Evolutionary conservation across 2,113 vertebrate genomes (phyloP).

Genomic region (Myanophis thanlyinensis): DNA sequence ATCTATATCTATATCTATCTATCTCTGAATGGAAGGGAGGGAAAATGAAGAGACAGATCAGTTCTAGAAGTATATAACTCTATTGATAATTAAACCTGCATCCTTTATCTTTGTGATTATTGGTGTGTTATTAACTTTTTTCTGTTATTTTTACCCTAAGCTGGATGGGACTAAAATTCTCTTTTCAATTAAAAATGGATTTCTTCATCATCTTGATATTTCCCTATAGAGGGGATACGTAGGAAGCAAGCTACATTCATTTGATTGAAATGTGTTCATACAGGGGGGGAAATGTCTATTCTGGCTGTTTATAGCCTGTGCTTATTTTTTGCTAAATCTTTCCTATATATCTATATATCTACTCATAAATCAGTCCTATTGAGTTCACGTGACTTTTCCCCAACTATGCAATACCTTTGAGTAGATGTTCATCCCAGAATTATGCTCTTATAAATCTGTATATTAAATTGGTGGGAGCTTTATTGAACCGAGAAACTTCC

Average conservation of each 20-base stretch:
- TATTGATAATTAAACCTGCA: neutral
- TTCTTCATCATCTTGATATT: constrained; percentile 43
- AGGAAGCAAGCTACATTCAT: constrained; percentile 29
- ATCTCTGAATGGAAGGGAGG: neutral
- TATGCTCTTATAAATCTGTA: constrained; percentile 35
- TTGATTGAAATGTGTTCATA: constrained; percentile 30
- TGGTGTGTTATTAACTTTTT: constrained; percentile 29
- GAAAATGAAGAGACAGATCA: neutral
- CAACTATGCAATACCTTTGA: constrained; percentile 4
- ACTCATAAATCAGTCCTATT: neutral
- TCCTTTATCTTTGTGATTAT: constrained; percentile 24
- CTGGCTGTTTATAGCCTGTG: constrained; percentile 19
- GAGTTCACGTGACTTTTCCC: neutral
- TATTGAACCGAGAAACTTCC: constrained; percentile 43
- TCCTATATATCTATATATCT: too few relatives aligned
- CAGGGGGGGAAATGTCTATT: constrained; percentile 33
- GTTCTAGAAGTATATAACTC: neutral
- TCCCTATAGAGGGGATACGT: constrained; percentile 35
- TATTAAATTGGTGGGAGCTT: neutral
- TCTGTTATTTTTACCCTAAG: constrained; percentile 28
- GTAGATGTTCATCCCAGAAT: constrained; percentile 38
- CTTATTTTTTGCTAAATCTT: constrained; percentile 25
- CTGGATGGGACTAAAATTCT: constrained; percentile 32
- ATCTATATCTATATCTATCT: neutral
- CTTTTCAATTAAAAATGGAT: constrained; percentile 37